Conservation (phyloP, 2,113 vertebrate species). For the Ictalurus furcatus region DNA sequence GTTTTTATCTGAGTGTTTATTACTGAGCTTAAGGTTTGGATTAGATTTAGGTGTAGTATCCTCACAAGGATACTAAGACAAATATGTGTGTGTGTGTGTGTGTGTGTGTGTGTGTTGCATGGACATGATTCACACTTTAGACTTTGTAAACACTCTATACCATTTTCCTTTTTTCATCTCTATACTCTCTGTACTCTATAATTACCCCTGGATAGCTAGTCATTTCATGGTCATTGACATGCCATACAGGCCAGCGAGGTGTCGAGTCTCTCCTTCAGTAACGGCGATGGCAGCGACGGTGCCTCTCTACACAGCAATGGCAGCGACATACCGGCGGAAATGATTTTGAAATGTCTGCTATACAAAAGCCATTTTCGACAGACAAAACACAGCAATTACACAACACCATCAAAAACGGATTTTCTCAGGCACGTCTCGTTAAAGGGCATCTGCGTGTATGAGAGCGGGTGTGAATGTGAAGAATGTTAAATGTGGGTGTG, state of each 20-base stretch:
- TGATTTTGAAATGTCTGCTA: not conserved
- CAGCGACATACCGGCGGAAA: not conserved
- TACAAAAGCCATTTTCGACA: constrained; percentile 11
- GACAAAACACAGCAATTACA: constrained; percentile 5
- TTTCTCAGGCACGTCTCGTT: not conserved
- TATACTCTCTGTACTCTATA: not conserved
- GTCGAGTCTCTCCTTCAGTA: not conserved
- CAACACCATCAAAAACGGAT: not conserved
- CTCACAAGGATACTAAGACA: not conserved
- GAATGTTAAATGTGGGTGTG: constrained; percentile 37
- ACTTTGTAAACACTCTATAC: not conserved
- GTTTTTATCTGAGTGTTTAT: not conserved
- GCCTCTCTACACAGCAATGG: not conserved
- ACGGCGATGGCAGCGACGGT: not conserved
- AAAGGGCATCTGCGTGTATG: constrained; percentile 5
- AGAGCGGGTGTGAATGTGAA: constrained; percentile 22
- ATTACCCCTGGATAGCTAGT: not conserved
- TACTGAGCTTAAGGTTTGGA: not conserved
- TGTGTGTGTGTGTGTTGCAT: not conserved
- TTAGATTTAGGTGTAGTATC: not conserved
- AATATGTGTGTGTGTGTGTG: not conserved
- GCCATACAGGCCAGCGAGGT: not conserved
- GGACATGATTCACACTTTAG: not conserved
- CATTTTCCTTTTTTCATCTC: not conserved
- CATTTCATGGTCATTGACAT: not conserved